Conservation (phyloP, 2,797 vertebrate genomes). For the Scolopax bukidnonensis region DNA sequence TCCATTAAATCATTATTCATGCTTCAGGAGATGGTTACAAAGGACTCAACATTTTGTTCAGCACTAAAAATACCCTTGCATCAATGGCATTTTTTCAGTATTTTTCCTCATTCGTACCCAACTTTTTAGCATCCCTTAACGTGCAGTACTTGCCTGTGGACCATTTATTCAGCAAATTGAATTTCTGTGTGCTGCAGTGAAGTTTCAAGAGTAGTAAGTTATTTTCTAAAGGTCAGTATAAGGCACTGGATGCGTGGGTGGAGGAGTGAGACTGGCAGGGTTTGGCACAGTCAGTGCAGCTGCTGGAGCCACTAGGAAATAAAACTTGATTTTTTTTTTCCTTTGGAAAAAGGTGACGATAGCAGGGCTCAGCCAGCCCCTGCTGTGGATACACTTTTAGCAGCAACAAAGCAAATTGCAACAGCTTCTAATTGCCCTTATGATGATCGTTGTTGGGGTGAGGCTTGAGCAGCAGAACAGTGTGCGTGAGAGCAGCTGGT, state of each 20-base stretch:
- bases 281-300: not conserved
- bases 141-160: not conserved
- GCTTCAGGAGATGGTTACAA: constrained; percentile 49
- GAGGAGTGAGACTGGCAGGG: not conserved
- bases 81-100: constrained; percentile 11
- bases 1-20: constrained; percentile 35
- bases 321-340: not conserved
- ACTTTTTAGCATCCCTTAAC: not conserved
- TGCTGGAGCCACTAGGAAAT: not conserved
- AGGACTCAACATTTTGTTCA: constrained; percentile 44
- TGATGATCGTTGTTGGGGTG: rapidly evolving
- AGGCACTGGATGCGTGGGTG: not conserved
- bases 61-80: constrained; percentile 26
- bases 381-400: rapidly evolving
- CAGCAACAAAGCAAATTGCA: not conserved
- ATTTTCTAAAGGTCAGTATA: not conserved
- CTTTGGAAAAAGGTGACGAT: not conserved
- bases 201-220: not conserved
- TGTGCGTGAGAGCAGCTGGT: not conserved
- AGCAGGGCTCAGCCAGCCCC: not conserved
- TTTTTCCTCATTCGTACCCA: not conserved
- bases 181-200: not conserved
- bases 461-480: not conserved
- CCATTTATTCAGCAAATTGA: not conserved
- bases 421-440: rapidly evolving